These are phyloP conservation scores for Esox niger DNA, from an alignment of 2,113 vertebrate genomes.

Conservation along the genomic window DNA sequence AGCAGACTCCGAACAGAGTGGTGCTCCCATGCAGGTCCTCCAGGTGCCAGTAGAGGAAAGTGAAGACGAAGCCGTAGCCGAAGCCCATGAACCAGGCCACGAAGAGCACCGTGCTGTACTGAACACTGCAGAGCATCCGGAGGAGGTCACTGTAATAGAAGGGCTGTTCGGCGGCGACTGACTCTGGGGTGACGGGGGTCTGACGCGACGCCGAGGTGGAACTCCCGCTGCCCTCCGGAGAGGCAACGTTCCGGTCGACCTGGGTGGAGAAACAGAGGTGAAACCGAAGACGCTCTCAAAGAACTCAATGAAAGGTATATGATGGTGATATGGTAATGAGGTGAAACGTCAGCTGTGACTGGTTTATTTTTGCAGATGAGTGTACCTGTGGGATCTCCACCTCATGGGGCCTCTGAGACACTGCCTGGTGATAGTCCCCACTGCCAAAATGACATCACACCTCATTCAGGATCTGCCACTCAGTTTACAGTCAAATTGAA, in stretches of 20 bases:
- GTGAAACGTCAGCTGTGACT: too few species aligned
- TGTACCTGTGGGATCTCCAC: conserved; percentile 65
- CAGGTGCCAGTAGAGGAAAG: conserved; percentile 97
- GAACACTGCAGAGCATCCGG: conserved; percentile 86
- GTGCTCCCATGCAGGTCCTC: conserved; percentile 91
- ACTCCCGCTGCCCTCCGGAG: conserved; percentile 26
- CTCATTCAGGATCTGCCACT: too few species aligned
- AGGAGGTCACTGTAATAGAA: conserved; percentile 87
- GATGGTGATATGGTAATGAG: too few species aligned
- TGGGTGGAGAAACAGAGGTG: conserved; percentile 37
- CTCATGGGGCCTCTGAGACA: conserved; percentile 55
- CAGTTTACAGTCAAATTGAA: too few species aligned
- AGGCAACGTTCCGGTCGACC: conserved; percentile 61
- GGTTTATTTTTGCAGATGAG: too few species aligned
- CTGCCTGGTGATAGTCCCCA: conserved; percentile 59
- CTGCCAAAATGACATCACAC: conserved; percentile 23
- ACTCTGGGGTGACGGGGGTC: conserved; percentile 30
- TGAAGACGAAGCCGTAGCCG: conserved; percentile 97
- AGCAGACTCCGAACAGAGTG: conserved; percentile 95
- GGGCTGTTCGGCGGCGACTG: conserved; percentile 21
- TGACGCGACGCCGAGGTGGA: conserved; percentile 48
- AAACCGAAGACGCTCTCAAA: too few species aligned
- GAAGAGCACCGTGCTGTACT: conserved; percentile 90
- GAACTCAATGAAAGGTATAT: too few species aligned
- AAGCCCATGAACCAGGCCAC: conserved; percentile 99